Evolutionary conservation across 2,888 invertebrate genomes (phyloP), one percentile per base, ranked within the genome.

Genomic region (Myopa tessellatipennis): DNA sequence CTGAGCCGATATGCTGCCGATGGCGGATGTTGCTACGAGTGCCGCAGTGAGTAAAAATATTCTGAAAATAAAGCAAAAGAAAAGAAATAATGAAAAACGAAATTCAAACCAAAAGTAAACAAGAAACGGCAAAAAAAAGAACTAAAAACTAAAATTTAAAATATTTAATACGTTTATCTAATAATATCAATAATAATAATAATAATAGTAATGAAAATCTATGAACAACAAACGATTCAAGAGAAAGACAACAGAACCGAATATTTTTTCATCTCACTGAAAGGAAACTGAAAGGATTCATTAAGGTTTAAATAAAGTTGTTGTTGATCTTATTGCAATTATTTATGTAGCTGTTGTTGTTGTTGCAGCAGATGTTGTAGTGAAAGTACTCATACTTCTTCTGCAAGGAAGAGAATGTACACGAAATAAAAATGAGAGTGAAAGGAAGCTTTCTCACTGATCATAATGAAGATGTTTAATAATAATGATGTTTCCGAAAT

Each of bases 21-120:
- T 36, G 52, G 55, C 74, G n/a, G 74, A 77, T 65, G 79, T 65
- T 80, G 74, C 81, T 10, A 79, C 73, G 76, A 83, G 68, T 36
- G 81, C 80, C 58, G 82, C 76, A 4, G 81, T 45, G 1, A 87
- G 76, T 40, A 85, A 12, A 77, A 86, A 82, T 87, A 88, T 87
- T 88, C 88, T 88, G 85, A n/a, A 82, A 87, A 77, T 55, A 76
- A 40, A 79, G 52, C 45, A 45, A 78, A 80, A 77, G 70, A 50
- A 45, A 18, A 72, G 40, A 8, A 14, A 40, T 38, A 45, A 40
- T 50, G 10, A 16, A 18, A 74, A 34, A 52, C 7, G 45, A 67
- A 12, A 52, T 1, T 26, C 4, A 50, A 67, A 52, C 18, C 3
- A 16, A n/a, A 65, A 40, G 8, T 26, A 7, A 50, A 26, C 34